Conservation (phyloP, 2,113 vertebrate genomes). For the Menidia beryllina region DNA sequence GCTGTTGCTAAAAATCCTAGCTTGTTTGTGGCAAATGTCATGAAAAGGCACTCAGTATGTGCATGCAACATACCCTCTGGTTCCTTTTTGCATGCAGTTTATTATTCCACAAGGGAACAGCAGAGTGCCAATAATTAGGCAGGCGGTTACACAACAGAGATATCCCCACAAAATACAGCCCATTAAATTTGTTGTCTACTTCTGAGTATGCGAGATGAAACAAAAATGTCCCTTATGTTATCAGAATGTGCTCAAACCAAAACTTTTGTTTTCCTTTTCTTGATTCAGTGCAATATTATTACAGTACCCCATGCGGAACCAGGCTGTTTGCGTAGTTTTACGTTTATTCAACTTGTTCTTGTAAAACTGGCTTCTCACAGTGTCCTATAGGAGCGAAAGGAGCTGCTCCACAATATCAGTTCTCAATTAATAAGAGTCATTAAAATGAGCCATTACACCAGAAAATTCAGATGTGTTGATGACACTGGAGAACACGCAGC, state of each 20-base stretch:
- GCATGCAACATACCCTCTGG: constrained; percentile 33
- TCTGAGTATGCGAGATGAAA: not conserved
- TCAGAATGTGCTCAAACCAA: not conserved
- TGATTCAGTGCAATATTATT: constrained; percentile 20
- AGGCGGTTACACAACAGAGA: constrained; percentile 12
- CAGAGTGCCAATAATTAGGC: constrained; percentile 20
- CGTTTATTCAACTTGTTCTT: constrained; percentile 16
- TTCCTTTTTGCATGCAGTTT: constrained; percentile 31
- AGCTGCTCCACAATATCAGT: constrained; percentile 29
- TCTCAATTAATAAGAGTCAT: constrained; percentile 63
- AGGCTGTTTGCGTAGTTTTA: constrained; percentile 11
- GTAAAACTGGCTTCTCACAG: constrained; percentile 18
- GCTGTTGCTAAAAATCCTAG: constrained; percentile 20
- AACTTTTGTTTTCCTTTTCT: not conserved
- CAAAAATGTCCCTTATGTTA: not conserved
- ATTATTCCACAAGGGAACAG: constrained; percentile 21
- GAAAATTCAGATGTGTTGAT: constrained; percentile 56
- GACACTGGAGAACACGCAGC: constrained; percentile 62
- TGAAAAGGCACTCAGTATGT: constrained; percentile 9
- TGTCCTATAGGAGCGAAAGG: constrained; percentile 19
- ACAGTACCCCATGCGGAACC: not conserved
- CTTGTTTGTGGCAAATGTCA: constrained; percentile 22
- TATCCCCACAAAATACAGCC: constrained; percentile 3
- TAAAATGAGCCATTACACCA: constrained; percentile 62
- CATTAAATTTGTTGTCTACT: constrained; percentile 4